Evolutionary conservation across 2,888 invertebrate species (phyloP).

Genomic region (Scaptomyza reducta): DNA sequence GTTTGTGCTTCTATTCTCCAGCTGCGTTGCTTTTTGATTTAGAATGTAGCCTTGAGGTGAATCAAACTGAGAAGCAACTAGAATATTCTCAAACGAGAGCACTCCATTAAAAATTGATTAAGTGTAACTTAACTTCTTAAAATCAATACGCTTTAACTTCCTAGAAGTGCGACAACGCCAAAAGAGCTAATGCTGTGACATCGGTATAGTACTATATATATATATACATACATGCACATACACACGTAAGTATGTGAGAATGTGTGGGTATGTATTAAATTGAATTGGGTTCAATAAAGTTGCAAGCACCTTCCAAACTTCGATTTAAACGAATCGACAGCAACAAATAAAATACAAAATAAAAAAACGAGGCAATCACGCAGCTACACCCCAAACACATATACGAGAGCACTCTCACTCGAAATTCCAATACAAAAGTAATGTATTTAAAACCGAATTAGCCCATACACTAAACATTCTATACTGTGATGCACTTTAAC

Average conservation of each 20-base stretch:
- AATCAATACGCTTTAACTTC: not conserved
- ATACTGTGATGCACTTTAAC: too few relatives aligned
- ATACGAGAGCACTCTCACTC: slow-evolving; percentile 7
- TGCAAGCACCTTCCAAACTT: slow-evolving; percentile 30
- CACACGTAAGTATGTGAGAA: not conserved
- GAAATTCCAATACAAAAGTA: slow-evolving; percentile 28
- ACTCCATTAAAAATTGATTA: not conserved
- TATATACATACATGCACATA: slow-evolving; percentile 1
- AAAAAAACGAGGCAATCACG: slow-evolving; percentile 6
- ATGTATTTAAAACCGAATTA: not conserved
- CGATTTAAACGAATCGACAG: slow-evolving; percentile 28
- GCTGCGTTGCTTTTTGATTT: not conserved
- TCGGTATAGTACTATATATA: not conserved
- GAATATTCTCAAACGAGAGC: not conserved
- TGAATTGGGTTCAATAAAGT: slow-evolving; percentile 61
- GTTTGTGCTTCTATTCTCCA: not conserved
- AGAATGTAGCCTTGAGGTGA: not conserved
- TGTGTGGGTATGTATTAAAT: slow-evolving; percentile 29
- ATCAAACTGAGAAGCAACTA: not conserved
- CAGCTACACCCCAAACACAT: slow-evolving; percentile 6
- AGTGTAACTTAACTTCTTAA: not conserved
- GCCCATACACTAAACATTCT: not conserved
- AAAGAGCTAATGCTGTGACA: too few relatives aligned
- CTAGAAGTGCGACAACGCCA: too few relatives aligned
- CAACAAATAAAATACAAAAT: not conserved